phyloP scores from a whole-genome alignment of 2,797 vertebrate genomes.

The Mus spretus region DNA sequence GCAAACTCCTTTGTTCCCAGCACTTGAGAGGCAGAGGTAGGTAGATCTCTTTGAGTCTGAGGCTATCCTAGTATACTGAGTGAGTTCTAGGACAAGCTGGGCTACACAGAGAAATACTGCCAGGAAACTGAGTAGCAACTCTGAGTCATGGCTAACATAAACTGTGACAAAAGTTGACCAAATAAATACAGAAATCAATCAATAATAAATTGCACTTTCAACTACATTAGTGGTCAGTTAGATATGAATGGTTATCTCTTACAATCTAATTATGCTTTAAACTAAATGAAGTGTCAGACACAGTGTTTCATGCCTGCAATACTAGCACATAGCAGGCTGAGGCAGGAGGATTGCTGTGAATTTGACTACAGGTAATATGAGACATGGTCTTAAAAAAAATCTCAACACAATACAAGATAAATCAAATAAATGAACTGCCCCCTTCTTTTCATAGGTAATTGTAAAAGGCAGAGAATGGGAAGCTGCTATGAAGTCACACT shows the following conservation, averaged over 20 bases:
- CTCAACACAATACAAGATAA: neutral
- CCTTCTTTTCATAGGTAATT: neutral
- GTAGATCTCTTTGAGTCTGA: neutral
- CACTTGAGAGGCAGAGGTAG: neutral
- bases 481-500: neutral
- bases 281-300: neutral
- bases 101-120: neutral
- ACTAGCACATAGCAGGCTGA: neutral
- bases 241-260: neutral
- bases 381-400: neutral
- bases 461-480: neutral
- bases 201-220: slow-evolving; percentile 39
- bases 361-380: neutral
- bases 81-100: neutral
- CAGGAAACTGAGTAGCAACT: neutral
- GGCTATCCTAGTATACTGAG: neutral
- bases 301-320: neutral
- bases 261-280: slow-evolving; percentile 39
- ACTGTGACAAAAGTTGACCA: neutral
- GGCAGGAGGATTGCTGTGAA: neutral
- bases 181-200: slow-evolving; percentile 50
- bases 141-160: slow-evolving; percentile 36
- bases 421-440: neutral
- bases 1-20: neutral
- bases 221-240: neutral